Evolutionary conservation across 2,113 vertebrate species (phyloP).

Genomic region (Leptobrachium ailaonicum): DNA sequence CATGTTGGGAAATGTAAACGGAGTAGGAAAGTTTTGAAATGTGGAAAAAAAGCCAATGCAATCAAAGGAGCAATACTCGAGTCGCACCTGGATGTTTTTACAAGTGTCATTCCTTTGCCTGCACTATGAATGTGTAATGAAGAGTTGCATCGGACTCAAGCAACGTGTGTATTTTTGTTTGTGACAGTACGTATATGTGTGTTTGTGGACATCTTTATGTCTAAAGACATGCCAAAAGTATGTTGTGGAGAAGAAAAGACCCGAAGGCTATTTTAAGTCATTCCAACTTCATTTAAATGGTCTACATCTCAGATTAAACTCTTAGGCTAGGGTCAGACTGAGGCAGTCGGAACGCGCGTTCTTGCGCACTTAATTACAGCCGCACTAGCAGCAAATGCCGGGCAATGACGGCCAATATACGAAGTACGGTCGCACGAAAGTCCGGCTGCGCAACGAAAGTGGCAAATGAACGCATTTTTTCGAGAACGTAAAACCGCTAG

Average conservation of each 20-base stretch:
- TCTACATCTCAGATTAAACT: not conserved
- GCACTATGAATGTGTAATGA: constrained; percentile 2
- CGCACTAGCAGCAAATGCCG: too few relatives aligned
- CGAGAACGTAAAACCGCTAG: too few relatives aligned
- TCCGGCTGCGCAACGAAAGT: too few relatives aligned
- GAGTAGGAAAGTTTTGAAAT: constrained; percentile 6
- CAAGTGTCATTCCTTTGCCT: not conserved
- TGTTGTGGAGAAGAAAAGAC: not conserved
- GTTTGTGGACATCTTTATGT: constrained; percentile 16
- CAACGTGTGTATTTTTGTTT: not conserved
- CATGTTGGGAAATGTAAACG: not conserved
- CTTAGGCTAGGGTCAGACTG: too few relatives aligned
- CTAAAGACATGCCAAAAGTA: constrained; percentile 18
- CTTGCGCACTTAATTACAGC: too few relatives aligned
- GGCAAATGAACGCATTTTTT: too few relatives aligned
- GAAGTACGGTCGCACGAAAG: too few relatives aligned
- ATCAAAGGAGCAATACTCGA: not conserved
- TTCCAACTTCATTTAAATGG: not conserved
- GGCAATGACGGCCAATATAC: too few relatives aligned
- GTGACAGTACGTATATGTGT: not conserved
- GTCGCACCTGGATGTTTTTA: not conserved
- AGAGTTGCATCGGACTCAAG: not conserved
- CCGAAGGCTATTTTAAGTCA: not conserved
- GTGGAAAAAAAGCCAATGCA: constrained; percentile 1
- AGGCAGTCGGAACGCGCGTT: too few relatives aligned